Evolutionary conservation across 2,888 invertebrate species (phyloP), one percentile per base, ranked within the genome.

Genomic region (Trichopria drosophilae): DNA sequence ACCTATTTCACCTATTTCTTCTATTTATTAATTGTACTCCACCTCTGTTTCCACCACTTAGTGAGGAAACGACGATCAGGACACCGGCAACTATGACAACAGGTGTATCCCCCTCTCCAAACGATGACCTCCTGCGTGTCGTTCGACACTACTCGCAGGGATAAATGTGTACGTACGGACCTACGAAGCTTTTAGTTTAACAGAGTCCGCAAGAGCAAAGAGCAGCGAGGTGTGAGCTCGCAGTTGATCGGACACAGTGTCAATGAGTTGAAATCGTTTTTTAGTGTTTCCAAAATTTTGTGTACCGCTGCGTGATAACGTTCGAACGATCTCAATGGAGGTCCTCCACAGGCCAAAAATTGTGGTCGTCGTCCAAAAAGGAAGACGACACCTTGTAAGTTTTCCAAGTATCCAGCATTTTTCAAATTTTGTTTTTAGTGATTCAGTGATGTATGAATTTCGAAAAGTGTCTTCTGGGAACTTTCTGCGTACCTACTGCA

Each of bases 131-230:
- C 73, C 69, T 61, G 35, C 59, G 70, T 68, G 68, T 68, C 65
- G 67, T 71, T 69, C 68, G 67, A 71, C 60, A 69, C 65, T 65
- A 58, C 61, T 65, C 64, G 68, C 64, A 69, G 65, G 73, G 69
- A 74, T 74, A 75, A 73, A 74, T 72, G 71, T 71, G 66, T 71
- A 72, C 69, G 69, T 67, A 57, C 65, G 59, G 63, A 60, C 63
- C 62, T 62, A 65, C 67, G 65, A 63, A 66, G 67, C 70, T 70
- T 69, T 71, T 73, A 73, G 72, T 69, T 63, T 24, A 40, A 61
- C 60, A 55, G 57, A 47, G 43, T 22, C 9, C 29, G 45, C 41
- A 52, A 43, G 58, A 60, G 57, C 59, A 58, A 56, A 53, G 55
- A 53, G 58, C 37, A 57, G 53, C 52, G 49, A 55, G 55, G 57